Evolutionary conservation across 2,113 vertebrate species (phyloP), one percentile per base, ranked within the genome.

Genomic region (Casuarius casuarius): DNA sequence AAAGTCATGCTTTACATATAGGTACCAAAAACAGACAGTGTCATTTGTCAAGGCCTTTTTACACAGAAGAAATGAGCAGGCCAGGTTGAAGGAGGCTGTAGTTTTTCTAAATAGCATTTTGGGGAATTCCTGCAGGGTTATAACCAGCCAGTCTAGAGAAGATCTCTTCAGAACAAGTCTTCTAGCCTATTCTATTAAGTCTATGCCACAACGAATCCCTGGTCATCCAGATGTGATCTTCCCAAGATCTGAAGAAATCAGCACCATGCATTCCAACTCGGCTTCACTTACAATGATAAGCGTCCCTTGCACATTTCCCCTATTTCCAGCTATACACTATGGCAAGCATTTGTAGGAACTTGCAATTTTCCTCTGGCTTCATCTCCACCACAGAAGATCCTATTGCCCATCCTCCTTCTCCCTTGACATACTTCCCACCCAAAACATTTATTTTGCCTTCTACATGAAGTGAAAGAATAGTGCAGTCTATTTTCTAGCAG

Each of bases 11-110:
- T 62, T 94, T 80, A 79, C n/a, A 56, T n/a, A 10, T 14, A 89
- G 83, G 73, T 78, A 46, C 63, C 66, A 46, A 58, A 81, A 87
- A 84, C 66, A 84, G 31, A 28, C 46, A 79, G 67, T 62, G 44
- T 81, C 17, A 82, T 52, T 95, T 91, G 85, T 92, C 66, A 82
- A 91, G n/a, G 29, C 8, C 51, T 79, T 84, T 82, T 82, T 72
- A 54, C 26, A 46, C 3, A 2, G 61, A 74, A 94, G 42, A 73
- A n/a, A 23, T 90, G 19, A 76, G n/a, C 51, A 86, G 33, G 22
- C 17, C 83, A 92, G 85, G 35, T n/a, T 74, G 44, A 66, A 78
- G 62, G 56, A 26, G n/a, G 13, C 8, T 51, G 22, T 71, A 19
- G 4, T 51, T 74, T 90, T 83, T 76, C 78, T 61, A 28, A 51